Evolutionary conservation across 2,113 vertebrate genomes (phyloP), one percentile per base, ranked within the genome.

Genomic region (Eulacestoma nigropectus): DNA sequence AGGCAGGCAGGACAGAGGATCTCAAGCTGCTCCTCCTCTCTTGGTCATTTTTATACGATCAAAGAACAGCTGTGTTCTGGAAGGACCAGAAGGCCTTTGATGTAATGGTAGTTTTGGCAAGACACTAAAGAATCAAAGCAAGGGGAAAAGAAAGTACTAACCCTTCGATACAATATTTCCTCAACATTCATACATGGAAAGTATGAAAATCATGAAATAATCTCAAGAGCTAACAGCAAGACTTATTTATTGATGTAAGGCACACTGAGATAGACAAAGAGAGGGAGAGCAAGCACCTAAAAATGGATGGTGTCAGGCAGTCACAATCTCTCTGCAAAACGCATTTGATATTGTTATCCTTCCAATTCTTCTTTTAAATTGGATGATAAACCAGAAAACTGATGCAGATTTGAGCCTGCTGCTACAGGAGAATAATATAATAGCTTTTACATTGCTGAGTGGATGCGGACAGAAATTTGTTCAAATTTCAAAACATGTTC

Each of bases 101-200:
- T 95, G 91, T 90, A 84, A 83, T 50, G 39, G 78, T 72, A 89
- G 74, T 89, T 94, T 94, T 96, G 90, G 96, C 96, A 95, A 93
- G 37, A 93, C 22, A 53, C 69, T 53, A 89, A 57, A 87, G 53
- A 89, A 94, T 52, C 47, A 92, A 81, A 78, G 60, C 39, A 80
- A 93, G 63, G 49, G 29, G n/a, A 82, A 33, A 95, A 63, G 21
- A 85, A 82, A 82, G 16, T 42, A 78, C 80, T 91, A 95, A 94
- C 84, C 26, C 81, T 85, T 68, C 18, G 8, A 74, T 50, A 84
- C 13, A 77, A 47, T 70, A 73, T 33, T 89, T 93, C 46, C 63
- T 83, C 67, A 87, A 79, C 35, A 42, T 64, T 76, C 53, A 72
- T 16, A 74, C 29, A 30, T 33, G 55, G 7, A 16, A 74, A 81